Percentiles rank a stretch among this genome's conserved stretches.
Evolutionary conservation across 1,140 invertebrate species (phyloP).

Genomic region (Pissodes strobi): DNA sequence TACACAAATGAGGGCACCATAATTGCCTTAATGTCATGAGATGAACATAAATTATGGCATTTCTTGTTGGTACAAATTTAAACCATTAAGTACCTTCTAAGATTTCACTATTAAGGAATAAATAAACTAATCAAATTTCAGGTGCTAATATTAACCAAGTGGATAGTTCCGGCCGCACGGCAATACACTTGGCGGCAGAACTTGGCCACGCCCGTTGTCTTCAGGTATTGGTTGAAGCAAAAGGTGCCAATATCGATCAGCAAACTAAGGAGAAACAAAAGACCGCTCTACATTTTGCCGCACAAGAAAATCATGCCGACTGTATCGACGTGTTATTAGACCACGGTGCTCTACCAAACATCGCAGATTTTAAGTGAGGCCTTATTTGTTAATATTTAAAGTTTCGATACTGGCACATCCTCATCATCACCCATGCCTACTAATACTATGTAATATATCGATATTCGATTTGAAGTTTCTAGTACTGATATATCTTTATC

Average conservation of each 20-base stretch:
- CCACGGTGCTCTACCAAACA: conserved; percentile 69
- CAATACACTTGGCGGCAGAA: conserved; percentile 77
- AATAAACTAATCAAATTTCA: no score
- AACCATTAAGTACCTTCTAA: no score
- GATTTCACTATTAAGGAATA: neutral
- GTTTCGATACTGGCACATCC: no score
- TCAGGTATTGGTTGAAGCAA: conserved; percentile 67
- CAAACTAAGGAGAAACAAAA: conserved; percentile 69
- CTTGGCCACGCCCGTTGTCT: conserved; percentile 71
- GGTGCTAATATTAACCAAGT: conserved; percentile 66
- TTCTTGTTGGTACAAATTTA: no score
- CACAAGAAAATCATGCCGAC: conserved; percentile 73
- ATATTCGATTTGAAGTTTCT: neutral
- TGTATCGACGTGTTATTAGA: conserved; percentile 72
- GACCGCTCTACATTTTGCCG: conserved; percentile 78
- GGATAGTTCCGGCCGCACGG: conserved; percentile 71
- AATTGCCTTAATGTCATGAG: no score
- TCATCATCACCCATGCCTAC: neutral
- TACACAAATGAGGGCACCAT: no score
- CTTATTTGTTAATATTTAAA: no score
- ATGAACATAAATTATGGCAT: conserved; percentile 2
- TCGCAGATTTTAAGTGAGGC: conserved; percentile 67
- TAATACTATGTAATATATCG: neutral
- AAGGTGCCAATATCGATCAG: conserved; percentile 64
- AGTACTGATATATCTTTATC: neutral